These are phyloP conservation scores for Xenopus borealis DNA, from an alignment of 2,113 vertebrate species.

Conservation along the genomic window DNA sequence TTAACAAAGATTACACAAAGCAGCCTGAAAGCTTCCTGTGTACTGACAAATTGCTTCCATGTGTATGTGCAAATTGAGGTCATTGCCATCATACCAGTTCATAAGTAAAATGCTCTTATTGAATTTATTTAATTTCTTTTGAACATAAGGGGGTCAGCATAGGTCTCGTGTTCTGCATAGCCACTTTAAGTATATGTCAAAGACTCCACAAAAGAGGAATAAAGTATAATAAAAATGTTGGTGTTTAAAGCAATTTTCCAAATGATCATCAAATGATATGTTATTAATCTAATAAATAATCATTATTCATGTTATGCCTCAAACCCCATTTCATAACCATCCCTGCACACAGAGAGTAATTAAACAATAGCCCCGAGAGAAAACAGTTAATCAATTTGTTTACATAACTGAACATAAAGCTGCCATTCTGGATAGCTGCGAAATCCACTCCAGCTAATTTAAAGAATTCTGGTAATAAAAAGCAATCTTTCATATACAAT, in stretches of 20 bases:
- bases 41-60: constrained; percentile 7
- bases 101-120: background rate
- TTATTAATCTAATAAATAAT: constrained; percentile 25
- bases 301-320: constrained; percentile 8
- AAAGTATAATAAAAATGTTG: constrained; percentile 3
- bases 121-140: background rate
- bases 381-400: constrained; percentile 6
- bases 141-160: constrained; percentile 7
- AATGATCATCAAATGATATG: constrained; percentile 29
- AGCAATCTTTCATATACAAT: too few species aligned
- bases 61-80: constrained; percentile 6
- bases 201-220: constrained; percentile 28
- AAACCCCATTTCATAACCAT: constrained; percentile 17
- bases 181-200: constrained; percentile 16
- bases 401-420: constrained; percentile 8
- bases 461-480: background rate
- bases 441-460: background rate
- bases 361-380: constrained; percentile 10
- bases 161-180: constrained; percentile 11
- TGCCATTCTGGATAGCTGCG: background rate
- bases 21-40: constrained; percentile 7
- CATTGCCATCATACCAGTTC: background rate
- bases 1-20: constrained; percentile 10
- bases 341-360: constrained; percentile 19
- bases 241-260: constrained; percentile 7